Evolutionary conservation across 2,113 vertebrate species (phyloP), one percentile per base, ranked within the genome.

Genomic region (Candoia aspera): DNA sequence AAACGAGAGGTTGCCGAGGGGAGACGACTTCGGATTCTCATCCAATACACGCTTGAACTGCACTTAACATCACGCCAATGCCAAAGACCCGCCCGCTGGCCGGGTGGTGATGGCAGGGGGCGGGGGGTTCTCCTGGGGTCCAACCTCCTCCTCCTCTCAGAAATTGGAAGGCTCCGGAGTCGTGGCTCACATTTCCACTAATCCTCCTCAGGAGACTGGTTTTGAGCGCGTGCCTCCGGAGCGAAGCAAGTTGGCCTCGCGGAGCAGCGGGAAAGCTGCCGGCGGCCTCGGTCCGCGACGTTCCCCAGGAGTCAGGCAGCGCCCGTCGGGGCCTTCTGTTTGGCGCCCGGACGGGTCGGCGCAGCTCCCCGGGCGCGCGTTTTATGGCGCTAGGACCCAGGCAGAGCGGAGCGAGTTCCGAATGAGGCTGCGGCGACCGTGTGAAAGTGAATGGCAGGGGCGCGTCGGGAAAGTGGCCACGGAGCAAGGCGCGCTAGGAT

Each of bases 381-480:
- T 93, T 93, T 79, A 37, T 95, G 95, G 96, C 96, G 85, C 96
- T 96, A 96, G 17, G 6, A 90, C 84, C 94, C 68, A 79, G 93
- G 0, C 95, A 46, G 58, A 62, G 19, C 46, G 87, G 73, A 62
- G 87, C 33, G 92, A 95, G 94, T 95, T 87, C 94, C 96, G 95
- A 91, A 96, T 97, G 96, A 95, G 96, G 95, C 96, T 95, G 95
- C 84, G n/a, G 88, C 91, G 92, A 93, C 95, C 88, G 96, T 57
- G 95, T 57, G 93, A 12, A 79, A 92, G 96, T 96, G 96, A 96
- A 97, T 97, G 96, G 96, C 96, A 95, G 94, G 94, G 84, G 94
- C 87, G 94, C 93, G 85, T 24, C 86, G 86, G 86, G 88, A 91
- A 90, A 87, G 94, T 0, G 96, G 93, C 90, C 91, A 83, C 93